These are phyloP conservation scores for Acrocyrtus sp. DNA, from an alignment of 2,888 invertebrate genomes.

Conservation along the genomic window DNA sequence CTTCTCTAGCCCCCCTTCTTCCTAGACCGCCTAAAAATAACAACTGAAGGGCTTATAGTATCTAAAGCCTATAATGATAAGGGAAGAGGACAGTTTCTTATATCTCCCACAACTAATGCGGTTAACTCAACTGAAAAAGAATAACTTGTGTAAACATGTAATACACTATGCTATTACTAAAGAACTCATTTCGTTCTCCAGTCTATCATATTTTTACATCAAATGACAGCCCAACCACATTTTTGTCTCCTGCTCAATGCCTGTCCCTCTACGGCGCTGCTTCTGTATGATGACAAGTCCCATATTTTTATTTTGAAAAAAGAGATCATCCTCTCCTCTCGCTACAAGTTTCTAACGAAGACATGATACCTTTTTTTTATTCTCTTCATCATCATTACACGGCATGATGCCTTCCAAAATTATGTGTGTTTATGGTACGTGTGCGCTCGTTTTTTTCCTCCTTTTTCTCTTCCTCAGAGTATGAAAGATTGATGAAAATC, in stretches of 20 bases:
- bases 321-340: too few relatives aligned
- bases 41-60: too few relatives aligned
- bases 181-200: not conserved
- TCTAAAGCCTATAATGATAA: not conserved
- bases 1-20: too few relatives aligned
- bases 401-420: slow-evolving; percentile 9
- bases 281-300: not conserved
- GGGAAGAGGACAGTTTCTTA: not conserved
- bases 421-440: not conserved
- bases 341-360: too few relatives aligned
- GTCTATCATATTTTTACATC: not conserved
- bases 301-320: too few relatives aligned
- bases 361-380: slow-evolving; percentile 19
- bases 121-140: not conserved
- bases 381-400: slow-evolving; percentile 8
- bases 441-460: not conserved
- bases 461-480: not conserved
- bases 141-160: slow-evolving; percentile 13
- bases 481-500: slow-evolving; percentile 39
- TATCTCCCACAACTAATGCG: slow-evolving; percentile 4
- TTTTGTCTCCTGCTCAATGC: too few relatives aligned
- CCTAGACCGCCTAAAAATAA: too few relatives aligned
- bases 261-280: too few relatives aligned
- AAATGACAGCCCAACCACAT: too few relatives aligned
- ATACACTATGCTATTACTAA: not conserved